Base-by-base conservation (phyloP, 2,888 invertebrate species). In the Synergus japonicus region DNA sequence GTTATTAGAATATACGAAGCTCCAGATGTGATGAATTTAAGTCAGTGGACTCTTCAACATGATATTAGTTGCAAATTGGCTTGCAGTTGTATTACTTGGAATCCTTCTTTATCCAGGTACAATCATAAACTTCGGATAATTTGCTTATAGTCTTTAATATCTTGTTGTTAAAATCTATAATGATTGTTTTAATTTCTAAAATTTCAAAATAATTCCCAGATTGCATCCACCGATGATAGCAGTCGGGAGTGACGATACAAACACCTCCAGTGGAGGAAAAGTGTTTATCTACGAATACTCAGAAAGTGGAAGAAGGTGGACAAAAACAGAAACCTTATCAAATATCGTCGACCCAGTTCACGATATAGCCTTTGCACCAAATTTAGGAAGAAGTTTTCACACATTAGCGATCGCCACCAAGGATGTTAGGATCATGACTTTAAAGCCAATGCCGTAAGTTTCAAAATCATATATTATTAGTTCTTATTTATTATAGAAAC, bases 1-100 rank as follows among this genome's bases (percentile, higher is more conserved):
- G 96, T 97, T 84, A 96, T 98, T 84, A 94, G 96, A 86, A 96
- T 97, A 90, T 99, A 99, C 90, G 99, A 99, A 93, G 99, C 99
- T 0, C 98, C 98, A 0, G 99, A 99, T 93, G 97, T 99, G 2
- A 99, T 99, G 98, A 99, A 99, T 92, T 93, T 99, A 37, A 97
- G 97, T 81, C 98, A 98, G 88, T 99, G 99, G 99, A 97, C 98
- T 0, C 93, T 99, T 44, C 97, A 98, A 88, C 97, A 99, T 91
- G 99, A 99, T 91, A 96, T 99, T 83, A 95, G 96, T 10, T 97
- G 97, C 88, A 98, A 98, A 93, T 94, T 98, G 54, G 96, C 98
- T 0, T 96, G 98, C 84, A 98, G 98, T 91, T 99, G 98, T 90
- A 93, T 99, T 37, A 96, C 97, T 0, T 99, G 99, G 99, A 98